Evolutionary conservation across 2,113 vertebrate species (phyloP).

Genomic region (Actenoides hombroni): DNA sequence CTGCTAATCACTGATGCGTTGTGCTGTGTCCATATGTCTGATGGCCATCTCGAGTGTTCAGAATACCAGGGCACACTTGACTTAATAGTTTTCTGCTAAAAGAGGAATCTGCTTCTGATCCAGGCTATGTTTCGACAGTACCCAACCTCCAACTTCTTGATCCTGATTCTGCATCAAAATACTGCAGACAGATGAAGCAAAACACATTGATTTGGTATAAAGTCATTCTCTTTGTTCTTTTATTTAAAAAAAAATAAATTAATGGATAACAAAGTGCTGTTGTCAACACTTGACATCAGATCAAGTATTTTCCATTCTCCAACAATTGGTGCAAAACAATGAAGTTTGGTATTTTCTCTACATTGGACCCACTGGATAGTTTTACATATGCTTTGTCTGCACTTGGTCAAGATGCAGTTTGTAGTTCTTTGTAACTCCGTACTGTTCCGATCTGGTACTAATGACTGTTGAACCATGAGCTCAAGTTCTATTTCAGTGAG

Average conservation of each 20-base stretch:
- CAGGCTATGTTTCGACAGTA: neutral
- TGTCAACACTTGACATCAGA: neutral
- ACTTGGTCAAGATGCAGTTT: conserved; percentile 23
- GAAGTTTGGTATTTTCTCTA: neutral
- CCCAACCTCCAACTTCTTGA: neutral
- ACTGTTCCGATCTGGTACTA: neutral
- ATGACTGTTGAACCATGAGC: neutral
- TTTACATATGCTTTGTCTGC: neutral
- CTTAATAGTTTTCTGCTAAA: neutral
- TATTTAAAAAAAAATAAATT: neutral
- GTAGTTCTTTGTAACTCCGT: conserved; percentile 12
- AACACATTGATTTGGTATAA: neutral
- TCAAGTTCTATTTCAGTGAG: conserved; percentile 1
- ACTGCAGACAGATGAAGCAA: neutral
- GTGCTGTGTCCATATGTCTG: neutral
- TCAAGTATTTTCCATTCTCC: neutral
- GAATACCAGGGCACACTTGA: neutral
- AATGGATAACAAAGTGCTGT: neutral
- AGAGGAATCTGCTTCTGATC: neutral
- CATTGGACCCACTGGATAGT: neutral
- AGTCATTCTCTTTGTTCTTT: conserved; percentile 11
- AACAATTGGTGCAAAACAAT: neutral
- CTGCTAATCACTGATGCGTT: neutral
- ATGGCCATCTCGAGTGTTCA: neutral
- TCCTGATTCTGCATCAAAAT: neutral